A percentile compares a stretch with the other conserved stretches of the same genome.
phyloP scores from a whole-genome alignment of 2,888 invertebrate species.

The Apantesis nais region DNA sequence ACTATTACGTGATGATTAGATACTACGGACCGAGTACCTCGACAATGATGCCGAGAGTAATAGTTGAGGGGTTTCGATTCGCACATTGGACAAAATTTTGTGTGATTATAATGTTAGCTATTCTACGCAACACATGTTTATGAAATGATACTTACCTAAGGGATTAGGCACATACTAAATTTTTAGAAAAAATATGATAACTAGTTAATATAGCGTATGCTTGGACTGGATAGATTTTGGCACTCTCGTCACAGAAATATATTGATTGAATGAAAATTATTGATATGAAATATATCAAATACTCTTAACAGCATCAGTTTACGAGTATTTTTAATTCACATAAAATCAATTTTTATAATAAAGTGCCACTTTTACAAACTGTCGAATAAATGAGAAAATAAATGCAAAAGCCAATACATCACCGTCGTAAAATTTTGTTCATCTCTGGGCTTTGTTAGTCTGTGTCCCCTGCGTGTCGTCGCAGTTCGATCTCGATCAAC shows the following conservation, averaged over 20 bases:
- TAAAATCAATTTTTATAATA: conserved; percentile 11
- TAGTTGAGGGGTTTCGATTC: too few relatives aligned
- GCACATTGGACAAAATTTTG: too few relatives aligned
- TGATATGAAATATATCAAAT: neutral
- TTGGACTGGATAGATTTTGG: neutral
- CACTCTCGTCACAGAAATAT: neutral
- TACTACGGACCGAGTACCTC: too few relatives aligned
- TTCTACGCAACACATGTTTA: too few relatives aligned
- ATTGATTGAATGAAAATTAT: neutral
- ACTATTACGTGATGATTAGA: too few relatives aligned
- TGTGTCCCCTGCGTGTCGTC: conserved; percentile 64
- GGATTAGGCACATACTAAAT: neutral
- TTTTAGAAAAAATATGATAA: too few relatives aligned
- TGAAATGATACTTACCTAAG: too few relatives aligned
- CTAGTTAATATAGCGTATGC: too few relatives aligned
- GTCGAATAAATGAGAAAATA: conserved; percentile 43
- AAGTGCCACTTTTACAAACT: conserved; percentile 19
- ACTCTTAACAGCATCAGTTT: neutral
- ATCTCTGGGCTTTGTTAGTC: conserved; percentile 55
- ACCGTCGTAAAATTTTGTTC: conserved; percentile 46
- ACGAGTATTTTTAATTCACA: neutral
- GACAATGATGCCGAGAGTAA: too few relatives aligned
- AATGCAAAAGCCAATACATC: conserved; percentile 50
- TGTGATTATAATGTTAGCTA: too few relatives aligned
- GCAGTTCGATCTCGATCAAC: conserved; percentile 57